Evolutionary conservation across 2,797 vertebrate species (phyloP), one percentile per base, ranked within the genome.

Genomic region (Capromys pilorides): DNA sequence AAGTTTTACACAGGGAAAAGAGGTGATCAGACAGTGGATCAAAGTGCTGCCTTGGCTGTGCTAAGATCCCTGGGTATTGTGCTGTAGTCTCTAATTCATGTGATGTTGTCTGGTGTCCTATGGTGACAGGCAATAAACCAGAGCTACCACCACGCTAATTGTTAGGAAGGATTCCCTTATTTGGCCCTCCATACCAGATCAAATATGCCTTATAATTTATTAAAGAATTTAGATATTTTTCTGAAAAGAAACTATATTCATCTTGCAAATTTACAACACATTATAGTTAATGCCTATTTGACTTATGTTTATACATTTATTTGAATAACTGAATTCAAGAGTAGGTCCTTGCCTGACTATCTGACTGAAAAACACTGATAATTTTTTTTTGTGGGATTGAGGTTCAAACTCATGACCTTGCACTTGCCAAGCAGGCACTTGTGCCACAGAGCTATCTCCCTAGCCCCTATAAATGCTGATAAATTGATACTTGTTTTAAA

Each of bases 11-110:
- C 13, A 0, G 51, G 83, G 94, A 93, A 96, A 96, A 95, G 86
- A 96, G 95, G 91, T 93, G 95, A 95, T 96, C 87, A 95, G 92
- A 91, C 90, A 92, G 88, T 96, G 95, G 94, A 89, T 89, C 94
- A 95, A 96, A 96, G 96, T 94, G 87, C 93, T 94, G 92, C 51
- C 36, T 22, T 97, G 90, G 89, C 59, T 97, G 97, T 94, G 92
- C 95, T 93, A 87, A 94, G 93, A 92, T 67, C 83, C 79, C 62
- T 93, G 73, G 83, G 78, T 28, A 24, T 2, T 21, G 24, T 28
- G 28, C 41, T 87, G 14, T 24, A 19, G 14, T 86, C 31, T 84
- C 54, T 61, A 67, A 2, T 28, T 39, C 51, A 33, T 3, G 16
- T 12, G 16, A 66, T 6, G 33, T 5, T 5, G 4, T 39, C 78